Conservation (phyloP, 2,797 vertebrate species). For the Acrossocheilus fasciatus region DNA sequence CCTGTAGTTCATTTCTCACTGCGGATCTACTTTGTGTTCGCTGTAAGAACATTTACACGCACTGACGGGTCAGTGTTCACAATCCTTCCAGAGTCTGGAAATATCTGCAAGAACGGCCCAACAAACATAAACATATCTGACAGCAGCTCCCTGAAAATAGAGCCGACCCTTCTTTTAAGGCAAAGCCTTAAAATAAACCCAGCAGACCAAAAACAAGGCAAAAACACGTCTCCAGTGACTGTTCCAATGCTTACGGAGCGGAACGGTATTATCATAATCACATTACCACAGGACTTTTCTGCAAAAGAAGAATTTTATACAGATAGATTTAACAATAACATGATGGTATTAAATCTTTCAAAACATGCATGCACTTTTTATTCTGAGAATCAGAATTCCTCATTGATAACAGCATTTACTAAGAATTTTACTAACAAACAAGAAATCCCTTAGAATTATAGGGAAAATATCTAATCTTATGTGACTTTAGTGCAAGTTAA, state of each 20-base stretch:
- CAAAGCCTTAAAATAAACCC: background rate
- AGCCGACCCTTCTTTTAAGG: background rate
- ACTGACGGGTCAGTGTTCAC: slow-evolving; percentile 1
- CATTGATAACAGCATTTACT: background rate
- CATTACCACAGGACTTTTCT: background rate
- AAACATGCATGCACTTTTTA: background rate
- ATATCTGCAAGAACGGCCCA: background rate
- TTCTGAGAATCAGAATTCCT: background rate
- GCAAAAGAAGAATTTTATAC: background rate
- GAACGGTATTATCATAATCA: background rate
- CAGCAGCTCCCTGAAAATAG: slow-evolving; percentile 3
- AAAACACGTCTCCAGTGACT: background rate
- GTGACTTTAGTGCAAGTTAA: too few species aligned
- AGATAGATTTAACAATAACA: background rate
- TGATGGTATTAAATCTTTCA: background rate
- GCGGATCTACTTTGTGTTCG: background rate
- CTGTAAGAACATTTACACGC: background rate
- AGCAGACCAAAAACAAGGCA: background rate
- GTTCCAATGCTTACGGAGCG: background rate
- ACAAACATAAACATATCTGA: slow-evolving; percentile 4
- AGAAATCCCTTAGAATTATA: too few species aligned
- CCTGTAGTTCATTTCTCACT: background rate
- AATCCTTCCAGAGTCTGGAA: background rate
- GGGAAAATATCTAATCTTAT: too few species aligned
- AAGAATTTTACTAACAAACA: background rate